Evolutionary conservation across 1,140 invertebrate genomes (phyloP).

Genomic region (Probaryconus sp.): DNA sequence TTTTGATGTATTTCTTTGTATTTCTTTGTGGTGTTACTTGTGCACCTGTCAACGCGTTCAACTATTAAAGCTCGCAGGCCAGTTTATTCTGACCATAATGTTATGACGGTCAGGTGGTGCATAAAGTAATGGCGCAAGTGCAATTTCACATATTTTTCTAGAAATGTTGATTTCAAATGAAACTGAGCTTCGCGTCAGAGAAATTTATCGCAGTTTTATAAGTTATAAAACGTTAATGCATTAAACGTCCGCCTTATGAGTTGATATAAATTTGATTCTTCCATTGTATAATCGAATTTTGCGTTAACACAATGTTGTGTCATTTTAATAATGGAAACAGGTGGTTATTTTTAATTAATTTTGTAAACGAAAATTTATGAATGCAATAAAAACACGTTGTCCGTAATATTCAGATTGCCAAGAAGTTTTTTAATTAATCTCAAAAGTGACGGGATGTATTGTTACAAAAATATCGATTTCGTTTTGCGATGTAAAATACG

Average conservation of each 20-base stretch:
- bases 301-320: constrained; percentile 21
- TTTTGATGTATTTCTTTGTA: no score
- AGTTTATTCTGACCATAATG: no score
- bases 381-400: constrained; percentile 25
- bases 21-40: no score
- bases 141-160: no score
- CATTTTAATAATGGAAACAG: constrained; percentile 48
- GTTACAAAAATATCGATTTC: constrained; percentile 2
- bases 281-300: constrained; percentile 33
- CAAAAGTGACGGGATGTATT: constrained; percentile 1
- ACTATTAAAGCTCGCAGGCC: no score
- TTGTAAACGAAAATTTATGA: constrained; percentile 41
- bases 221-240: constrained; percentile 37
- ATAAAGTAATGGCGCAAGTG: no score
- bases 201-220: constrained; percentile 37
- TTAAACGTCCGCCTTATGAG: constrained; percentile 29
- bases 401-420: constrained; percentile 15
- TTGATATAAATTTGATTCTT: constrained; percentile 41
- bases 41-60: no score
- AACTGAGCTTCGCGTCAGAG: no score
- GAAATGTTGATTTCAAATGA: no score
- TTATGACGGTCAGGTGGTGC: no score
- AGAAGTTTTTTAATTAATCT: constrained; percentile 6
- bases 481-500: no score
- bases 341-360: constrained; percentile 49